Percentiles rank a stretch among this genome's conserved stretches.
Conservation (phyloP, 1,140 invertebrate genomes). For the Rhizoglyphus robini region DNA sequence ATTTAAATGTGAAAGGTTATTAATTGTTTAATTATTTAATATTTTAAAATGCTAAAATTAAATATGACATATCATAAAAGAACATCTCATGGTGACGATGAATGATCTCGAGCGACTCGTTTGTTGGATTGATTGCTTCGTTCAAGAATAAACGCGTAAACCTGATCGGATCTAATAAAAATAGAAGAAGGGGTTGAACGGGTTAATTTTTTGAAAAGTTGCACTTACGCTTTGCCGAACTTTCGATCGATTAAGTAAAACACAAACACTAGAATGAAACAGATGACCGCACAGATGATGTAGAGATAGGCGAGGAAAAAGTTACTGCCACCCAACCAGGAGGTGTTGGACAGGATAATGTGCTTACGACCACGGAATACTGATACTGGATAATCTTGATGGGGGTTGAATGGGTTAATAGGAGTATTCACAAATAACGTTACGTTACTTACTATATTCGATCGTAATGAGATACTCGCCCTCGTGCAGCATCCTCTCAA, state of each 20-base stretch:
- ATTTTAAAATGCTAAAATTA: too few species aligned
- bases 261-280: not conserved
- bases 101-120: too few species aligned
- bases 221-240: not conserved
- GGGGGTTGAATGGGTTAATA: too few species aligned
- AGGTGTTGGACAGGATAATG: conserved; percentile 92
- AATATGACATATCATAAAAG: too few species aligned
- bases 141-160: too few species aligned
- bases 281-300: conserved; percentile 45
- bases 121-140: too few species aligned
- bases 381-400: conserved; percentile 69
- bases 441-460: conserved; percentile 45
- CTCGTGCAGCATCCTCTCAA: conserved; percentile 50
- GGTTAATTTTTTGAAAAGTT: too few species aligned
- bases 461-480: conserved; percentile 62
- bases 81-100: too few species aligned
- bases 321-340: conserved; percentile 88
- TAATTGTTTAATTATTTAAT: too few species aligned
- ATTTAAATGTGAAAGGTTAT: too few species aligned
- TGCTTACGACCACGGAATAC: conserved; percentile 76
- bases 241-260: not conserved
- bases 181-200: too few species aligned
- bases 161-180: too few species aligned
- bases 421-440: not conserved
- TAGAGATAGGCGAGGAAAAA: conserved; percentile 97